A percentile compares a stretch with the other conserved stretches of the same genome.
phyloP scores from a whole-genome alignment of 2,888 invertebrate genomes.

The Polymixis flavicincta region DNA sequence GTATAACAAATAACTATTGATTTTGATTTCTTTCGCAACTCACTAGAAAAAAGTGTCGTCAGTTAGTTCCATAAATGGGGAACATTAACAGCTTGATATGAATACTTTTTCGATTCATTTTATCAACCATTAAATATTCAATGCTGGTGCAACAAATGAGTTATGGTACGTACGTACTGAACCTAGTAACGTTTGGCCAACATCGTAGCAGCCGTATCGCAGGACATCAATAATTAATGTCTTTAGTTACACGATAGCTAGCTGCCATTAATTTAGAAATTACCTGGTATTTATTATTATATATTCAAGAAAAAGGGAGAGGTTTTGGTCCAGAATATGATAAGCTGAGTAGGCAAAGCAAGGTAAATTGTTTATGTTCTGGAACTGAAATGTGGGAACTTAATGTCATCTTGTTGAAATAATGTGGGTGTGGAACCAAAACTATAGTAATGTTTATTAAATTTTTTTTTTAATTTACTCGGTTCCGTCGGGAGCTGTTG shows the following conservation, averaged over 20 bases:
- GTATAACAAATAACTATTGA: too few species aligned
- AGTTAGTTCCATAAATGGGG: neutral
- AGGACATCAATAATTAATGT: conserved; percentile 44
- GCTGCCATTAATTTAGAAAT: conserved; percentile 32
- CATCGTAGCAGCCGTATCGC: conserved; percentile 38
- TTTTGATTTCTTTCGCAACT: too few species aligned
- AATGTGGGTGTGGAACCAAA: neutral
- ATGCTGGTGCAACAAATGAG: conserved; percentile 38
- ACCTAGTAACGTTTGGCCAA: conserved; percentile 25
- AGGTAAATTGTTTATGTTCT: neutral
- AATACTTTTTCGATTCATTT: conserved; percentile 1
- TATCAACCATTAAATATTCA: conserved; percentile 31
- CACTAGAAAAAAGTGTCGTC: too few species aligned
- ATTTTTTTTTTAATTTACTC: conserved; percentile 42
- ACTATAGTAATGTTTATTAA: neutral
- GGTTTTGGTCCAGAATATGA: neutral
- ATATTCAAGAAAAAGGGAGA: conserved; percentile 1
- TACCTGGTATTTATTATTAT: conserved; percentile 3
- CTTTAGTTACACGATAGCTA: conserved; percentile 33
- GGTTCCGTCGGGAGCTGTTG: conserved; percentile 39
- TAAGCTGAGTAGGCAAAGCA: neutral
- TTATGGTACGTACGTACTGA: neutral
- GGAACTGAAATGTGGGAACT: neutral
- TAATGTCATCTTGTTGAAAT: neutral
- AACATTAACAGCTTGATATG: conserved; percentile 13